phyloP scores from a whole-genome alignment of 2,888 invertebrate species.

The Calliopum simillimum region DNA sequence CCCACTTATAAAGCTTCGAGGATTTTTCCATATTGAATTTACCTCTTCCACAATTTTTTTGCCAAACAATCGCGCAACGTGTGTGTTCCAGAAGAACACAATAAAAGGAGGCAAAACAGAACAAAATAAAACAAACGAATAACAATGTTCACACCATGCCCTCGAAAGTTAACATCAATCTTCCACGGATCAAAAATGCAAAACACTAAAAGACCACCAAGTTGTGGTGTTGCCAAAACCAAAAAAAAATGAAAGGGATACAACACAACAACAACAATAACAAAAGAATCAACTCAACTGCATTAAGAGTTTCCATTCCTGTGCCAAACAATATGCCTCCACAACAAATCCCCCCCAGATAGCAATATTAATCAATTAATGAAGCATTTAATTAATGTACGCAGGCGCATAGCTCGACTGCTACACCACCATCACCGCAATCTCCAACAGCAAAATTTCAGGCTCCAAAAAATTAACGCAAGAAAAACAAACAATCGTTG shows the following conservation, averaged over 20 bases:
- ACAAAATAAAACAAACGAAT: slow-evolving; percentile 37
- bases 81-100: slow-evolving; percentile 19
- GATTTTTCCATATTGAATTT: background rate
- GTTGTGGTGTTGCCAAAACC: slow-evolving; percentile 16
- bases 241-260: background rate
- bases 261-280: no score
- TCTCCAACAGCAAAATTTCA: no score
- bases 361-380: slow-evolving; percentile 47
- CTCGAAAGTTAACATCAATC: slow-evolving; percentile 62
- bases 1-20: no score
- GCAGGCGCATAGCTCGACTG: slow-evolving; percentile 14
- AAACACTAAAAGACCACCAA: slow-evolving; percentile 58
- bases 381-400: slow-evolving; percentile 46
- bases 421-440: no score
- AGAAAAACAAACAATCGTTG: slow-evolving; percentile 3
- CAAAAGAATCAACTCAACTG: slow-evolving; percentile 9
- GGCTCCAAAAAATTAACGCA: background rate
- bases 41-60: background rate
- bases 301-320: background rate
- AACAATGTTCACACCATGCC: slow-evolving; percentile 44
- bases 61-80: slow-evolving; percentile 2
- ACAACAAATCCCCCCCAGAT: slow-evolving; percentile 35
- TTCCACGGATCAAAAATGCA: slow-evolving; percentile 60
- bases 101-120: background rate
- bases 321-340: background rate